Evolutionary conservation across 2,113 vertebrate genomes (phyloP).

Genomic region (Equus przewalskii): DNA sequence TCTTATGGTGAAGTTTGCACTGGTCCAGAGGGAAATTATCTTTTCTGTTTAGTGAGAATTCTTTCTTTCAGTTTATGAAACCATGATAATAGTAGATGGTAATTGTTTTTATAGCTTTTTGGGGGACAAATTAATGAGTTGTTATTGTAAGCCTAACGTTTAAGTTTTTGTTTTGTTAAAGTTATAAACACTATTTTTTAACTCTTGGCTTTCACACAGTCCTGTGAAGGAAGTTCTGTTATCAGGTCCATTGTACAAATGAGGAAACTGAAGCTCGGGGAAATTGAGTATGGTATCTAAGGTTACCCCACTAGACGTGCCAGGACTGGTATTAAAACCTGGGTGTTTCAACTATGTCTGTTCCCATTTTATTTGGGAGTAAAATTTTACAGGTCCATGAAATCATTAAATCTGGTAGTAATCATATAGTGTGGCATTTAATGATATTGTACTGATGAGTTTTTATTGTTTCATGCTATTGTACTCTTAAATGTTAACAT

Average conservation of each 20-base stretch:
- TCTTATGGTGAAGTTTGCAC: background rate
- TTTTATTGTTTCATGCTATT: background rate
- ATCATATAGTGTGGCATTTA: background rate
- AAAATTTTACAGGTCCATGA: background rate
- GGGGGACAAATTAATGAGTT: background rate
- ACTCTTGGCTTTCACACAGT: background rate
- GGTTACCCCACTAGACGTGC: background rate
- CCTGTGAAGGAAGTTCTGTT: background rate
- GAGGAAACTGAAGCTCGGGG: slow-evolving; percentile 4
- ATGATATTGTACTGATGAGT: background rate
- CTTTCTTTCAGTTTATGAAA: background rate
- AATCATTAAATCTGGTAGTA: background rate
- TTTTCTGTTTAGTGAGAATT: background rate
- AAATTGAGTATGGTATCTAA: background rate
- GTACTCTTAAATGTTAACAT: background rate
- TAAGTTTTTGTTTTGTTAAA: background rate
- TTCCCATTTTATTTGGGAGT: background rate
- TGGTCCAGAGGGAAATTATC: background rate
- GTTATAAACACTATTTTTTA: background rate
- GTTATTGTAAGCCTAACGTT: background rate
- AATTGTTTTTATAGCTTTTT: background rate
- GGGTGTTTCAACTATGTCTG: background rate
- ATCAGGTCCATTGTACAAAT: background rate
- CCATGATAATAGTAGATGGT: background rate
- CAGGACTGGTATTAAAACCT: background rate